These are phyloP conservation scores for Rhodophaea formosa DNA, from an alignment of 2,888 invertebrate genomes.

Conservation along the genomic window DNA sequence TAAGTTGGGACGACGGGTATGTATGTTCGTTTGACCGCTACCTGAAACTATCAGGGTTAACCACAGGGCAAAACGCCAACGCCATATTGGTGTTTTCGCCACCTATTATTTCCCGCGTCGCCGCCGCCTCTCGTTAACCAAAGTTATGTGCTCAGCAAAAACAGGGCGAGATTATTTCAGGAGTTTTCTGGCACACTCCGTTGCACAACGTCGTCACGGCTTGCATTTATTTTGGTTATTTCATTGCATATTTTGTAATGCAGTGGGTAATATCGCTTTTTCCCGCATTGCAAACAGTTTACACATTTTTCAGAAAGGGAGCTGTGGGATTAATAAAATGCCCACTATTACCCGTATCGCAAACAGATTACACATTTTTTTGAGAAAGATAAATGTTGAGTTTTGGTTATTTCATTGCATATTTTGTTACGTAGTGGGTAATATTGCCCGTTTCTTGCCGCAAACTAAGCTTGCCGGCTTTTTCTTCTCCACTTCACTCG, in stretches of 20 bases:
- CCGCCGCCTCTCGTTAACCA: neutral
- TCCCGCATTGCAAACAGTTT: neutral
- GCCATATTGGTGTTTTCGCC: neutral
- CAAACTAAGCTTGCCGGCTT: too few relatives aligned
- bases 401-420: slow-evolving; percentile 3
- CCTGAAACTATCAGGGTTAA: too few relatives aligned
- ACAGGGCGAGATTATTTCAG: slow-evolving; percentile 29
- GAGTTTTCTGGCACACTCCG: slow-evolving; percentile 40
- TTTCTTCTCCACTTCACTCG: too few relatives aligned
- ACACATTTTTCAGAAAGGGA: too few relatives aligned
- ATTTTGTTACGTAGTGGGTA: slow-evolving; percentile 3
- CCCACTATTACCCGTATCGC: too few relatives aligned
- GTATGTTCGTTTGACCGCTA: too few relatives aligned
- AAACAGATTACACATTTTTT: too few relatives aligned
- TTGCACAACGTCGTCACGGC: slow-evolving; percentile 14
- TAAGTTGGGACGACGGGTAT: too few relatives aligned
- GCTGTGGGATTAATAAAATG: too few relatives aligned
- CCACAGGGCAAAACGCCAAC: neutral
- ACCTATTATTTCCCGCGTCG: neutral
- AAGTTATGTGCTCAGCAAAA: slow-evolving; percentile 23
- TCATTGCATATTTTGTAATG: slow-evolving; percentile 4
- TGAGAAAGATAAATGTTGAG: too few relatives aligned
- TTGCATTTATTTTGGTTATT: slow-evolving; percentile 5
- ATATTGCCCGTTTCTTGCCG: neutral
- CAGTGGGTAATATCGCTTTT: neutral